Evolutionary conservation across 2,797 vertebrate species (phyloP), one percentile per base, ranked within the genome.

Genomic region (Lacerta agilis): DNA sequence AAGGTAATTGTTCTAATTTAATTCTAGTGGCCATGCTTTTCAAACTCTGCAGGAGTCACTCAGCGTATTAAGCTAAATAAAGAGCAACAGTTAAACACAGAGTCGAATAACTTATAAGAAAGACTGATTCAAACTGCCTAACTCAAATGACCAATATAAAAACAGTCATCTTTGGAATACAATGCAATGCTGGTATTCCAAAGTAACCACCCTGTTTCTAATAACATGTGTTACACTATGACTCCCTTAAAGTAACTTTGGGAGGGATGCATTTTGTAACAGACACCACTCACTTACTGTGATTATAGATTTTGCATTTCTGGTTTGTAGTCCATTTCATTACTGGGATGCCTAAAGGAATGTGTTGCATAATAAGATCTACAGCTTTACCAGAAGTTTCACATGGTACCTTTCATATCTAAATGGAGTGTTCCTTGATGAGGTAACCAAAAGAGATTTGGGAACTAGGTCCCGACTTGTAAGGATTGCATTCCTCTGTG

Each of bases 251-350:
- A 29, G 49, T 29, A 5, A 3, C 29, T 72, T 13, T 43, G 33
- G 33, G 80, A 86, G 43, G 29, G 41, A 15, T 29, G 13, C 3
- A 7, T 36, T 80, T 55, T 36, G 58, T 23, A 61, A 64, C 8
- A 29, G 66, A 58, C 10, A 5, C 6, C 5, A 25, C 17, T 75
- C 69, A 5, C 3, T 41, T 66, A 33, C 58, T 88, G 86, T 41
- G 36, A 77, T 89, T n/a, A 88, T 13, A 85, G 89, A 83, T 73
- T 92, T 90, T 89, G 87, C 89, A 90, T 78, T 84, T 73, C 72
- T 83, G 88, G 89, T 61, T 61, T 90, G 78, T 1, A 77, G 7
- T 36, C 36, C 49, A 43, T 36, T 3, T 38, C 11, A 58, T 67
- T 49, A 87, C 66, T 29, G 36, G 88, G 11, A 84, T 6, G 45